Conservation (phyloP, 2,888 invertebrate genomes). For the Argynnis bischoffii region DNA sequence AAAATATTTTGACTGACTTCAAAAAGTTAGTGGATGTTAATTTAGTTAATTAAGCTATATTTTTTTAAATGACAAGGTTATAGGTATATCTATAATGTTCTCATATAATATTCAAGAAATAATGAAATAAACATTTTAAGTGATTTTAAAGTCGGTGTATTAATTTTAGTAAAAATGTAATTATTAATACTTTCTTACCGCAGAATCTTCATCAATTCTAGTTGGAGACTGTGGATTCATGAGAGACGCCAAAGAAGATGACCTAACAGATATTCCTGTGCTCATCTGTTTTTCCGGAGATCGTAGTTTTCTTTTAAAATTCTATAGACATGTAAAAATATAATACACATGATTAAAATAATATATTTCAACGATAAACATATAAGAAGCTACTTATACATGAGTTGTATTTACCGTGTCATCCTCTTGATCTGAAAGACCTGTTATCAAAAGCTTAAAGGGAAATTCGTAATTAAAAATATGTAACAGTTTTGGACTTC, state of each 20-base stretch:
- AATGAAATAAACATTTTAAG: too few relatives aligned
- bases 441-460: constrained; percentile 66
- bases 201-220: constrained; percentile 58
- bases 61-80: too few relatives aligned
- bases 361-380: neutral
- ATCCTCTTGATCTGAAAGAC: constrained; percentile 72
- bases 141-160: too few relatives aligned
- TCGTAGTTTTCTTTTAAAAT: constrained; percentile 84
- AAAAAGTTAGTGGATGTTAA: too few relatives aligned
- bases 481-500: too few relatives aligned
- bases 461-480: constrained; percentile 40
- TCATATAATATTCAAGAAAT: too few relatives aligned
- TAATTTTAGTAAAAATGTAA: too few relatives aligned
- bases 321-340: constrained; percentile 63
- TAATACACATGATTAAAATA: neutral
- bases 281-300: constrained; percentile 77
- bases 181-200: constrained; percentile 33
- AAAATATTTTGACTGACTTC: too few relatives aligned
- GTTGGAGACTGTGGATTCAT: constrained; percentile 64
- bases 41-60: too few relatives aligned
- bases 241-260: constrained; percentile 72
- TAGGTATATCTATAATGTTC: too few relatives aligned
- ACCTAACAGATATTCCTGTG: constrained; percentile 68
- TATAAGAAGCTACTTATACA: neutral
- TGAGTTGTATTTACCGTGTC: constrained; percentile 59